phyloP scores from a whole-genome alignment of 2,797 vertebrate genomes.

The Anguilla pacifica region DNA sequence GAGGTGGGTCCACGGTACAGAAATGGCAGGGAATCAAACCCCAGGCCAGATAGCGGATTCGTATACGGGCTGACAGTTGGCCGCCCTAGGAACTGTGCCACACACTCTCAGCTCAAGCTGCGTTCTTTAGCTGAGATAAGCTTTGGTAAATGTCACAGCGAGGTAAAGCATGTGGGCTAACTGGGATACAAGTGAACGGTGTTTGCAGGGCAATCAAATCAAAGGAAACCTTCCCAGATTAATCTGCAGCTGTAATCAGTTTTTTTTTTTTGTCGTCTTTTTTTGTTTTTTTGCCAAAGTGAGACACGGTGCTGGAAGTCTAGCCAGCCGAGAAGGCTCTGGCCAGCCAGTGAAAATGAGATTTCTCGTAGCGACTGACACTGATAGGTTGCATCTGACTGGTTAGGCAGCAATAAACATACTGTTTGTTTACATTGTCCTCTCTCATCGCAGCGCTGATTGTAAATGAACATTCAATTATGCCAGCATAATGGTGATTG shows the following conservation, averaged over 20 bases:
- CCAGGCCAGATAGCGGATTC: no score
- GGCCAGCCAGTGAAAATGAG: background rate
- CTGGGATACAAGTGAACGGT: background rate
- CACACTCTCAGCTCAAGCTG: no score
- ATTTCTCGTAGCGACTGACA: background rate
- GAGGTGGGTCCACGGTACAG: no score
- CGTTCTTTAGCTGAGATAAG: background rate
- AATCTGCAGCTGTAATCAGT: background rate
- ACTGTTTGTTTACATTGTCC: background rate
- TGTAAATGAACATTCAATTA: background rate
- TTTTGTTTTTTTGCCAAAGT: no score
- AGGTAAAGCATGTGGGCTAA: no score
- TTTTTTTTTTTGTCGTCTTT: no score
- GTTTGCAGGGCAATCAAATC: background rate
- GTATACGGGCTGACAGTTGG: no score
- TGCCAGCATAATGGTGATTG: background rate
- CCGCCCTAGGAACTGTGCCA: no score
- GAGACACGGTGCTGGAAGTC: background rate
- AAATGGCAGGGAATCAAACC: no score
- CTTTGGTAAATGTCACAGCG: background rate
- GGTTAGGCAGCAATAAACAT: background rate
- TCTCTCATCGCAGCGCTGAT: background rate
- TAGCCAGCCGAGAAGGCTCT: background rate
- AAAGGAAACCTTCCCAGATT: background rate
- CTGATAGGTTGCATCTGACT: background rate